phyloP scores from a whole-genome alignment of 2,113 vertebrate genomes.

The Muntiacus muntjak region DNA sequence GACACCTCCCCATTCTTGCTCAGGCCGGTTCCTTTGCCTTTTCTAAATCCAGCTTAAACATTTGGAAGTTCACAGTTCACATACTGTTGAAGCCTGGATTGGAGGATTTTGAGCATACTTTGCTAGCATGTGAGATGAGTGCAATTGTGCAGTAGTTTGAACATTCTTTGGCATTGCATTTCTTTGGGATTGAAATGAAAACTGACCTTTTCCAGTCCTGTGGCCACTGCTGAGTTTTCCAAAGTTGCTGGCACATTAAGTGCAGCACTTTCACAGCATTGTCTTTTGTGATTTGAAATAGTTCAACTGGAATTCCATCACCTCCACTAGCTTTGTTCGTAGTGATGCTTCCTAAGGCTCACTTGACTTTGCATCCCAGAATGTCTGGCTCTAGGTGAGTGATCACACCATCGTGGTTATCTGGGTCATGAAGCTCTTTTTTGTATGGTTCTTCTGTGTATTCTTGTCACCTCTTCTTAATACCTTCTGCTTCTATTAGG shows the following conservation, averaged over 20 bases:
- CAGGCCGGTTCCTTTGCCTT: neutral
- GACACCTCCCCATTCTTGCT: rapidly evolving
- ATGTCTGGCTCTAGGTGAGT: neutral
- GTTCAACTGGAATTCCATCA: neutral
- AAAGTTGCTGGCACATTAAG: neutral
- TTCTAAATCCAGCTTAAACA: neutral
- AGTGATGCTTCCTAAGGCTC: neutral
- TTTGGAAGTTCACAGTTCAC: neutral
- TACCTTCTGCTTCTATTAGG: neutral
- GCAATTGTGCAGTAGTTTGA: neutral
- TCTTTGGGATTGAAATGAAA: neutral
- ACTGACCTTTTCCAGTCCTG: neutral
- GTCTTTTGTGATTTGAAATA: neutral
- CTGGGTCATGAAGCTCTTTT: neutral
- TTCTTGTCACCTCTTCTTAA: neutral
- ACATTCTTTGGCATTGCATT: neutral
- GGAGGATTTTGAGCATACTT: neutral
- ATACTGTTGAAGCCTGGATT: neutral
- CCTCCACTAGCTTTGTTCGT: neutral
- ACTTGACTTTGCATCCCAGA: neutral
- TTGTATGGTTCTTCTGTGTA: neutral
- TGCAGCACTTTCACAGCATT: neutral
- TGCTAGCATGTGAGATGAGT: neutral
- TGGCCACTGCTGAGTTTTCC: neutral
- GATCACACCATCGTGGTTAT: neutral